Conservation (phyloP, 2,797 vertebrate species). For the Acanthopagrus latus region DNA sequence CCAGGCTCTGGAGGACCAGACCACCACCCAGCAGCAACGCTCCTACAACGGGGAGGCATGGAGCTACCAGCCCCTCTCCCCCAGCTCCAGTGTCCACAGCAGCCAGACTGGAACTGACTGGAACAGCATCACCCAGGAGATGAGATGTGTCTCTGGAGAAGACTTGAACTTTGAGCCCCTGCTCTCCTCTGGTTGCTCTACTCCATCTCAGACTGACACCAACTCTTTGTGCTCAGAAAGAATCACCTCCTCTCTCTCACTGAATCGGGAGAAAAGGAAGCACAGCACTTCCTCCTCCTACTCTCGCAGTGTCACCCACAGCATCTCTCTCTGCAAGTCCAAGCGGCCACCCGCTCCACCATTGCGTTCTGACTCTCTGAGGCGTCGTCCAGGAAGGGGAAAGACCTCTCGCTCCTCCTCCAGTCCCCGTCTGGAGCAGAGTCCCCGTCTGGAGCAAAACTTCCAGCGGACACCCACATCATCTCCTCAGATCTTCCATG, state of each 20-base stretch:
- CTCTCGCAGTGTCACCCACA: conserved; percentile 68
- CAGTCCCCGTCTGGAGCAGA: conserved; percentile 83
- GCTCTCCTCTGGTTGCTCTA: conserved; percentile 75
- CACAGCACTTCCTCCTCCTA: conserved; percentile 43
- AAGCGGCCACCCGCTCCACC: conserved; percentile 93
- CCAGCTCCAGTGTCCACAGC: conserved; percentile 67
- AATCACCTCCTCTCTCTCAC: conserved; percentile 20
- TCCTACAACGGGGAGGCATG: conserved; percentile 74
- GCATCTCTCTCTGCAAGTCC: conserved; percentile 92
- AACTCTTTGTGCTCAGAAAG: conserved; percentile 85
- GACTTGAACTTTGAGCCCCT: conserved; percentile 81
- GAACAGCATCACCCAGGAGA: conserved; percentile 11
- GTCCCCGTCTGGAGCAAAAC: conserved; percentile 85
- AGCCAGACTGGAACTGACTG: not conserved
- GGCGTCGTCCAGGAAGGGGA: conserved; percentile 82
- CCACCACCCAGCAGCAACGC: conserved; percentile 61
- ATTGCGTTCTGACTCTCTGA: conserved; percentile 91
- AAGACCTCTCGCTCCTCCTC: conserved; percentile 73
- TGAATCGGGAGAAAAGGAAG: conserved; percentile 35
- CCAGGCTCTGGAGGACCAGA: conserved; percentile 31
- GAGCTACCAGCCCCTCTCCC: conserved; percentile 72
- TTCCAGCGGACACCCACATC: conserved; percentile 76
- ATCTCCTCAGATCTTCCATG: conserved; percentile 82
- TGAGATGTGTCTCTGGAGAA: conserved; percentile 69
- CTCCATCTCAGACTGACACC: conserved; percentile 76